Percentiles rank a stretch among this genome's conserved stretches.
phyloP scores from a whole-genome alignment of 2,113 vertebrate species.

The Pipa parva region DNA sequence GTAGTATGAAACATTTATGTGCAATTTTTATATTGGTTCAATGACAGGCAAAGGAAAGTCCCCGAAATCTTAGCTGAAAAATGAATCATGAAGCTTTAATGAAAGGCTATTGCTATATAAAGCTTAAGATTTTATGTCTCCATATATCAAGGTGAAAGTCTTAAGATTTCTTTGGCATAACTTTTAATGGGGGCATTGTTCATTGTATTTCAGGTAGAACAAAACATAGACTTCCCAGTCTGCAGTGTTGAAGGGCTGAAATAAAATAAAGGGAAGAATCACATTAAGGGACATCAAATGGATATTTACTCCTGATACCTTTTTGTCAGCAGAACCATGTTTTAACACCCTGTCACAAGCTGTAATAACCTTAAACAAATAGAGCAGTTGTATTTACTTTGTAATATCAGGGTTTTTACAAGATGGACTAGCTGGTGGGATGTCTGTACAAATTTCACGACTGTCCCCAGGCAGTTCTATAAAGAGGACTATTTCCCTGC shows the following conservation, averaged over 20 bases:
- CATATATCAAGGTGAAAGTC: conserved; percentile 56
- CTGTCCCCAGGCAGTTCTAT: conserved; percentile 55
- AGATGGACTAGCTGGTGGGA: conserved; percentile 62
- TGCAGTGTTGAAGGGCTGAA: conserved; percentile 47
- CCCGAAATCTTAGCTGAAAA: conserved; percentile 48
- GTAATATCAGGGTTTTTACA: conserved; percentile 66
- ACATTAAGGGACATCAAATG: conserved; percentile 52
- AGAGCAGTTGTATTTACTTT: conserved; percentile 67
- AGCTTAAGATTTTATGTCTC: conserved; percentile 57
- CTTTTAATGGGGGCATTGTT: conserved; percentile 52
- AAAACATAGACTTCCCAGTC: conserved; percentile 49
- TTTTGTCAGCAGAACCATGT: conserved; percentile 60
- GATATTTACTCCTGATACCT: conserved; percentile 49
- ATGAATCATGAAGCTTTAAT: conserved; percentile 53
- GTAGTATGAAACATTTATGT: conserved; percentile 28
- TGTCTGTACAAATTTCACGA: conserved; percentile 63
- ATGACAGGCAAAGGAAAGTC: conserved; percentile 21
- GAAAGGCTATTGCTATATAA: conserved; percentile 53
- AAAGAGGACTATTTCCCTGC: conserved; percentile 59
- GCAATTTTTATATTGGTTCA: conserved; percentile 10
- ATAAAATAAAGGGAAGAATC: conserved; percentile 46
- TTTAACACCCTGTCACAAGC: conserved; percentile 61
- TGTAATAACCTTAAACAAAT: conserved; percentile 70
- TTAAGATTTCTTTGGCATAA: conserved; percentile 52
- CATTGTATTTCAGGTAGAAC: conserved; percentile 38